Percentiles rank a stretch among this genome's conserved stretches.
Conservation (phyloP, 1,140 invertebrate species). For the Drosophila bocqueti region DNA sequence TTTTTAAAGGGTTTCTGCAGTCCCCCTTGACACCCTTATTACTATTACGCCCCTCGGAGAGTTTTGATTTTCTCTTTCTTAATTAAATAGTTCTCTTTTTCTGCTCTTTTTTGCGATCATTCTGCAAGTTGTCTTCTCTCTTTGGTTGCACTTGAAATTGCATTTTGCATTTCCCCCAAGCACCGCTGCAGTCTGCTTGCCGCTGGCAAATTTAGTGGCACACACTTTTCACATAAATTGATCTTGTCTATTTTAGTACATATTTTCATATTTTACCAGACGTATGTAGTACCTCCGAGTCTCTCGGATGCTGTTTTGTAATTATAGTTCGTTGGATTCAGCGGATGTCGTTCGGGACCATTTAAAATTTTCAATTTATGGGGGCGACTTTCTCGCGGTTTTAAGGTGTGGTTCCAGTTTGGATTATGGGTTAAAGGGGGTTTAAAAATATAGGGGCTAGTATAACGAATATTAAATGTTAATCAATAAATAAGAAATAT, state of each 20-base stretch:
- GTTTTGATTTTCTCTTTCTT: background rate
- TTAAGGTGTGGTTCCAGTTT: constrained; percentile 3
- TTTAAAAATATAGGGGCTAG: background rate
- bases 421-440: background rate
- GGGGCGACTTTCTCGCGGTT: constrained; percentile 26
- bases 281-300: background rate
- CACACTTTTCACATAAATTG: constrained; percentile 26
- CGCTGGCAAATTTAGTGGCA: constrained; percentile 42
- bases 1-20: constrained; percentile 3
- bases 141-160: constrained; percentile 45
- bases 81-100: constrained; percentile 17
- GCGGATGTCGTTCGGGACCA: constrained; percentile 40
- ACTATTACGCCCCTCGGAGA: background rate
- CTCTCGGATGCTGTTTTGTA: constrained; percentile 29
- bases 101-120: constrained; percentile 5
- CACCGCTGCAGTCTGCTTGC: background rate
- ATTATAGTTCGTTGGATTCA: constrained; percentile 34
- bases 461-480: background rate
- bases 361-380: constrained; percentile 41
- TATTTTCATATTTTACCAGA: constrained; percentile 37
- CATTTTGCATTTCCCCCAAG: constrained; percentile 9
- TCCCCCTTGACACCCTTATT: background rate
- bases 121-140: constrained; percentile 18
- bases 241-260: constrained; percentile 33
- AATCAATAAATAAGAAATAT: background rate